Conservation (phyloP, 2,797 vertebrate species). For the Coendou prehensilis region DNA sequence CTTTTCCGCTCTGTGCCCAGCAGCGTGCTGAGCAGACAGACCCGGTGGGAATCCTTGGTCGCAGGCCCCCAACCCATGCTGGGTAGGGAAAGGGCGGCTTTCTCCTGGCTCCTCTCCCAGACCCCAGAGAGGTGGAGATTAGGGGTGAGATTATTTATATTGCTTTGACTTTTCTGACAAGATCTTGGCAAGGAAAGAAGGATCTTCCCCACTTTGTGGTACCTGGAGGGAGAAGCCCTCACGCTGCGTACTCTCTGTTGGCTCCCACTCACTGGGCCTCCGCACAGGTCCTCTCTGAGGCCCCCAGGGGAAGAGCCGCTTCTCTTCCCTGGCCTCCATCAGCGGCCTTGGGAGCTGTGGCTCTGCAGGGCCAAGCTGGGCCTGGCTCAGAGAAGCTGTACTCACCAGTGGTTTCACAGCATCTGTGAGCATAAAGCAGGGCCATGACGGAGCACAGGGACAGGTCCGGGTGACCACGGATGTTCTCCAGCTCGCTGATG, state of each 20-base stretch:
- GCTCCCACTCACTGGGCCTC: neutral
- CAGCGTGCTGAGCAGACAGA: neutral
- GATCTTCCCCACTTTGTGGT: neutral
- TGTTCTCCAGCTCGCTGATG: constrained; percentile 85
- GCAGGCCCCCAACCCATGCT: neutral
- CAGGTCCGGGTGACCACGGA: constrained; percentile 83
- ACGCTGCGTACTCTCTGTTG: neutral
- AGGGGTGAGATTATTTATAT: neutral
- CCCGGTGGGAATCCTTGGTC: neutral
- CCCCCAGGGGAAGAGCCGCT: neutral
- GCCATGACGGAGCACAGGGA: constrained; percentile 87
- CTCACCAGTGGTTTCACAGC: constrained; percentile 83
- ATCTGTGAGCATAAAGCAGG: constrained; percentile 88
- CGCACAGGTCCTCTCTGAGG: neutral
- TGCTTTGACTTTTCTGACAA: neutral
- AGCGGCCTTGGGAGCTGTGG: neutral
- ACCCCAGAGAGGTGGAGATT: neutral
- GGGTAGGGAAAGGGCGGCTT: neutral
- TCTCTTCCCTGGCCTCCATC: neutral
- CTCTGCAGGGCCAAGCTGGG: neutral
- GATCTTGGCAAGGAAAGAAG: neutral
- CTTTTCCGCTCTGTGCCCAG: neutral
- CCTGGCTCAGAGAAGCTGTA: neutral
- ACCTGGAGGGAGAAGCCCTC: neutral
- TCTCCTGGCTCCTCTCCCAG: neutral